Base-by-base conservation (phyloP, 2,888 invertebrate species). In the Brachyopa scutellaris region DNA sequence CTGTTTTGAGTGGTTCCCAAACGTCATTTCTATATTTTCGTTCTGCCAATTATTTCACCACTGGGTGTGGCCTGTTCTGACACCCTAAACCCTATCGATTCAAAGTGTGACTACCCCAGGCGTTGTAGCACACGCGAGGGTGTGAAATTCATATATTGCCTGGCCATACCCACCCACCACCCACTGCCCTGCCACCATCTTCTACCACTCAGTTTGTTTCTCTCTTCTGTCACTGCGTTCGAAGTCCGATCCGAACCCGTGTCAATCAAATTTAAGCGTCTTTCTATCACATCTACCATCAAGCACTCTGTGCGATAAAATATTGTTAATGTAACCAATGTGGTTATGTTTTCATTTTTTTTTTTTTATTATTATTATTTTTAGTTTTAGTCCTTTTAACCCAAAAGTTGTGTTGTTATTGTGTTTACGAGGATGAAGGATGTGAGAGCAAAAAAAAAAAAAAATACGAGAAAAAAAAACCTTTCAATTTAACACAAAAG, bases 321-420 rank as follows among this genome's bases (percentile, higher is more conserved):
- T 21, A 67, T 55, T 49, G 62, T 74, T 80, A 74, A 74, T 69
- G 69, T 62, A 62, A 51, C 69, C 80, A 69, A 74, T 74, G 80
- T 69, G 80, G 80, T 69, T 69, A 29, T 74, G 55, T 31, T 69
- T 51, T 57, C 33, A 64, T 70, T 53, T 57, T 49, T 55, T 23
- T 67, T 64, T 64, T 33, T 19, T 40, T 45, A 21, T 45, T 40
- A 13, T 21, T 36, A 61, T 61, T 61, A 40, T 66, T 21, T 66
- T 53, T 49, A 53, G 42, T 66, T 33, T 21, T 47, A 45, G 45
- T 33, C 45, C 26, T 73, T 73, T 79, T 66, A 53, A 62, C 36
- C 15, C 17, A 79, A 53, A 61, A 42, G 4, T 26, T 51, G 21
- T 23, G 42, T 53, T 23, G 55, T n/a, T 57, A 57, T 45, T 47